A percentile compares a stretch with the other conserved stretches of the same genome.
Evolutionary conservation across 2,113 vertebrate genomes (phyloP).

Genomic region (Chrysemys picta): DNA sequence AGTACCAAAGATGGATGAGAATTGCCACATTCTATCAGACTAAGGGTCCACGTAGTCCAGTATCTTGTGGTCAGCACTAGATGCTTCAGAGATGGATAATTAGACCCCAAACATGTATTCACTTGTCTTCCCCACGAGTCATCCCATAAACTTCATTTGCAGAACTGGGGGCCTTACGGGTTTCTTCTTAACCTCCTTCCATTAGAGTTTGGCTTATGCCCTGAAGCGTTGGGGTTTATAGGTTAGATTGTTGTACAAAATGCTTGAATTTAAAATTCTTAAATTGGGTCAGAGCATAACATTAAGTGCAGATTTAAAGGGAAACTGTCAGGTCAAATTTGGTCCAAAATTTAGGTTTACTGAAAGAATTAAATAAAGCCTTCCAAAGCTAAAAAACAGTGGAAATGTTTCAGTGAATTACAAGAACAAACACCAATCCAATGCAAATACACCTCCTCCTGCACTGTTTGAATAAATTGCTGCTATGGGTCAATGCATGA

Average conservation of each 20-base stretch:
- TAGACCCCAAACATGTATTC: not conserved
- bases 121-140: not conserved
- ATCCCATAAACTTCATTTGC: not conserved
- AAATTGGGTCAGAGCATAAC: not conserved
- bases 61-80: not conserved
- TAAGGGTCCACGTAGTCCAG: not conserved
- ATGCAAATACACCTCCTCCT: not conserved
- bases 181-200: not conserved
- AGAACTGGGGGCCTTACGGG: not conserved
- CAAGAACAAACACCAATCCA: not conserved
- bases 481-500: not conserved
- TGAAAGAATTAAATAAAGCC: not conserved
- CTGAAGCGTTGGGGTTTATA: not conserved
- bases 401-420: not conserved
- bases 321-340: not conserved
- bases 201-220: not conserved
- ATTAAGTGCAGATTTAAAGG: not conserved
- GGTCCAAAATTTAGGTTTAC: not conserved
- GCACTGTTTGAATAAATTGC: not conserved
- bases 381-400: not conserved
- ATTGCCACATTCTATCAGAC: not conserved
- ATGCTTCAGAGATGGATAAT: not conserved
- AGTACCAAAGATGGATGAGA: not conserved
- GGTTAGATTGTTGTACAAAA: not conserved
- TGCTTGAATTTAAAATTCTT: conserved; percentile 2